phyloP scores from a whole-genome alignment of 2,888 invertebrate genomes.

The Saturnia pavonia region DNA sequence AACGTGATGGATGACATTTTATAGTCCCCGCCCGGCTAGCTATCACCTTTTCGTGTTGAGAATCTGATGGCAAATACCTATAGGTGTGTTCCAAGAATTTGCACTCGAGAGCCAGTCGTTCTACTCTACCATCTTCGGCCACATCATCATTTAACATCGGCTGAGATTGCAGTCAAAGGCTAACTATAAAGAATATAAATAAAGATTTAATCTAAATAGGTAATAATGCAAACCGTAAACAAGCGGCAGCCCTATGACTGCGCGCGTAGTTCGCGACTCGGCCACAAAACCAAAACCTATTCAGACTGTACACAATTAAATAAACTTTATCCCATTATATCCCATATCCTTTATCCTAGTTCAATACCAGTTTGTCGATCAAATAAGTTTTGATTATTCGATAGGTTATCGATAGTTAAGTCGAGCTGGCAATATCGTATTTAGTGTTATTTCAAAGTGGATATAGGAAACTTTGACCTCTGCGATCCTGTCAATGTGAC shows the following conservation, averaged over 20 bases:
- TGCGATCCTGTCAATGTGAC: background rate
- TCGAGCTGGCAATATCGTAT: background rate
- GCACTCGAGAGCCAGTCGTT: too few relatives aligned
- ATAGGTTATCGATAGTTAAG: background rate
- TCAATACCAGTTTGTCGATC: background rate
- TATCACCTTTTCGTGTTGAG: too few relatives aligned
- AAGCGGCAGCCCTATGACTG: slow-evolving; percentile 26
- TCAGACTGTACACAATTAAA: background rate
- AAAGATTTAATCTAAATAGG: background rate
- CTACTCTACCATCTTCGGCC: background rate
- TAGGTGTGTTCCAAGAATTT: too few relatives aligned
- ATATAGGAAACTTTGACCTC: background rate
- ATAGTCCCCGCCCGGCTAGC: too few relatives aligned
- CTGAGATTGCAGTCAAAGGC: background rate
- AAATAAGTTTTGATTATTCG: background rate
- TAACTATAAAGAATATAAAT: background rate
- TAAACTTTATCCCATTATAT: background rate
- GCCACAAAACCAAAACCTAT: background rate
- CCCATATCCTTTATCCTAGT: background rate
- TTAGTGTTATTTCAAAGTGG: background rate
- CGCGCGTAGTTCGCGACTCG: slow-evolving; percentile 23
- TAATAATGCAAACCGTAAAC: background rate
- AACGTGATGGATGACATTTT: too few relatives aligned
- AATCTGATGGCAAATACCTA: too few relatives aligned
- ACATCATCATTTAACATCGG: background rate